Conservation (phyloP, 2,797 vertebrate genomes). For the Distichodus sexfasciatus region DNA sequence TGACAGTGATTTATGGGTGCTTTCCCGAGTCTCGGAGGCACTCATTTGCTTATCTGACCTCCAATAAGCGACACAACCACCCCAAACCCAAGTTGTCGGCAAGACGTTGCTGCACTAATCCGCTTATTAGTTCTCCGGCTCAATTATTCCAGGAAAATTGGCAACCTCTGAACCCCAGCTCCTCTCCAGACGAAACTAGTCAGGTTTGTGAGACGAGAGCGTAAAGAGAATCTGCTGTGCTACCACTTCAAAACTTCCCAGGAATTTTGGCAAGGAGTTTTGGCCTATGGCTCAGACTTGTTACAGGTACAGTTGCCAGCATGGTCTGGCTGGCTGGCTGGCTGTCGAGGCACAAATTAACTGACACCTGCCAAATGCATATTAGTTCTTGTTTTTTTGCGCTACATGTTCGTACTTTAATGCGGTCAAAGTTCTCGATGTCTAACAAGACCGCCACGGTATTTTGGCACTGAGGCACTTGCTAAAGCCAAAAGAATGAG, state of each 20-base stretch:
- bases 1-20: slow-evolving; percentile 17
- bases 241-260: slow-evolving; percentile 46
- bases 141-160: neutral
- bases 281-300: slow-evolving; percentile 45
- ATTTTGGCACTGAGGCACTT: neutral
- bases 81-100: neutral
- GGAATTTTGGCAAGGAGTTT: slow-evolving; percentile 50
- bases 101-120: neutral
- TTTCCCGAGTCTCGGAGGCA: neutral
- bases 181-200: neutral
- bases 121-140: neutral
- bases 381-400: neutral
- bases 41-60: neutral
- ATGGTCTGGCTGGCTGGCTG: slow-evolving; percentile 33
- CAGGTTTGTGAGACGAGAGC: no score
- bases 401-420: neutral
- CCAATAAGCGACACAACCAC: neutral
- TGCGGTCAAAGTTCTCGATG: neutral
- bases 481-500: neutral
- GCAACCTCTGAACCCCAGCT: slow-evolving; percentile 1
- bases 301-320: slow-evolving; percentile 38
- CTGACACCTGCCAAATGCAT: neutral
- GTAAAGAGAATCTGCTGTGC: slow-evolving; percentile 43
- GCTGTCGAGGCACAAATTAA: slow-evolving; percentile 15
- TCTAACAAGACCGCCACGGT: neutral